Evolutionary conservation across 2,113 vertebrate genomes (phyloP).

Genomic region (Chionis minor): DNA sequence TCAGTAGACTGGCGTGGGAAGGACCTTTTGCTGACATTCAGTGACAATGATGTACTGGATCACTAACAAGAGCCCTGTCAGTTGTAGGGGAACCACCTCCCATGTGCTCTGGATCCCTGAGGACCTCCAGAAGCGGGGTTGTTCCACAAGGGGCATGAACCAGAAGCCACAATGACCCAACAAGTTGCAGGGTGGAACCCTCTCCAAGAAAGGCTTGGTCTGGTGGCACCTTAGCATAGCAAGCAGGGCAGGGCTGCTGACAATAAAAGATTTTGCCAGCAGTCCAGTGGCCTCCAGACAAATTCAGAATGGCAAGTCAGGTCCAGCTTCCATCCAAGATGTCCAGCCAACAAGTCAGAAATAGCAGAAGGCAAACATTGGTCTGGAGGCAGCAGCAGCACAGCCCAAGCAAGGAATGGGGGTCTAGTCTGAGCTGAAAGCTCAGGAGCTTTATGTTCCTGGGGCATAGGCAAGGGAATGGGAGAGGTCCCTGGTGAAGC

Average conservation of each 20-base stretch:
- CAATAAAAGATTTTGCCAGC: neutral
- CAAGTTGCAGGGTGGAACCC: neutral
- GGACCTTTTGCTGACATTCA: neutral
- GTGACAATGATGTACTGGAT: neutral
- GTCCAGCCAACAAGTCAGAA: neutral
- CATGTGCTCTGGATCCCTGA: neutral
- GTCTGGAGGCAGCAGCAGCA: neutral
- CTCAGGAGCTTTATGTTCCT: neutral
- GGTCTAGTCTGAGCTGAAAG: neutral
- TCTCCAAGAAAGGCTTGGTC: neutral
- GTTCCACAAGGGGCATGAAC: rapidly evolving
- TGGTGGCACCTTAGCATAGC: neutral
- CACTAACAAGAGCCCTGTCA: neutral
- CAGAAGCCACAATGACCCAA: neutral
- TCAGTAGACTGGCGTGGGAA: neutral
- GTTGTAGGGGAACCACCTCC: neutral
- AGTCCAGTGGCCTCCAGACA: neutral
- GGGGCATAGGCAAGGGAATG: neutral
- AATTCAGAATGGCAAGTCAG: neutral
- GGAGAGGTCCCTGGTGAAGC: neutral
- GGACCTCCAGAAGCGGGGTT: neutral
- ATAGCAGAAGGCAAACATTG: neutral
- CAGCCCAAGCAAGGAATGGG: neutral
- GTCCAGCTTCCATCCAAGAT: neutral
- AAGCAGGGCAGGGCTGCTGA: neutral